Evolutionary conservation across 2,888 invertebrate species (phyloP).

Genomic region (Conops quadrifasciatus): DNA sequence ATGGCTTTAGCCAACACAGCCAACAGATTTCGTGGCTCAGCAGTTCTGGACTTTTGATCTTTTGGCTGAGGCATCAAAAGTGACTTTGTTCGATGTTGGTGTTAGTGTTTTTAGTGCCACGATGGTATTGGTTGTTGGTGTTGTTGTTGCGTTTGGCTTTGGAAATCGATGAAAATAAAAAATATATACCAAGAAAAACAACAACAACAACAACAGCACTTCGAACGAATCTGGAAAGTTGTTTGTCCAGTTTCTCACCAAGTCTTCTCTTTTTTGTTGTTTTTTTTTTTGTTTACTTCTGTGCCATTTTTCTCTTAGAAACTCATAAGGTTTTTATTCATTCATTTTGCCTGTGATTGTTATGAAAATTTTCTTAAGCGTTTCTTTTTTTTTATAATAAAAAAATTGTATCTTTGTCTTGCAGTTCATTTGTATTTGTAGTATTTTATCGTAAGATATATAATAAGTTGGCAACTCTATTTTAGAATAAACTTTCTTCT

Average conservation of each 20-base stretch:
- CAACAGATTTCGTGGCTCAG: no score
- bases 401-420: no score
- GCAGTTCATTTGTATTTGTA: no score
- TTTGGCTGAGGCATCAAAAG: no score
- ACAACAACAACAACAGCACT: constrained; percentile 34
- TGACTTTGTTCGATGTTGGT: not conserved
- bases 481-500: no score
- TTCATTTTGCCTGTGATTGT: no score
- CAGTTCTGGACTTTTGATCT: constrained; percentile 27
- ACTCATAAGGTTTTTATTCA: not conserved
- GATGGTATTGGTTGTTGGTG: not conserved
- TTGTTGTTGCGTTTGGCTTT: constrained; percentile 3
- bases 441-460: no score
- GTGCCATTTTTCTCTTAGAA: not conserved
- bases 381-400: no score
- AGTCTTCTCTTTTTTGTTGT: no score
- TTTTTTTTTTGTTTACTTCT: constrained; percentile 15
- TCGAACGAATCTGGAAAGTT: constrained; percentile 57
- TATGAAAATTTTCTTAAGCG: no score
- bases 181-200: constrained; percentile 38
- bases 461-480: no score
- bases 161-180: constrained; percentile 7
- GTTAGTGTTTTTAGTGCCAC: not conserved
- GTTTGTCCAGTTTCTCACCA: constrained; percentile 55
- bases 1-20: no score